Base-by-base conservation (phyloP, 1,140 invertebrate genomes). In the Colletes gigas region DNA sequence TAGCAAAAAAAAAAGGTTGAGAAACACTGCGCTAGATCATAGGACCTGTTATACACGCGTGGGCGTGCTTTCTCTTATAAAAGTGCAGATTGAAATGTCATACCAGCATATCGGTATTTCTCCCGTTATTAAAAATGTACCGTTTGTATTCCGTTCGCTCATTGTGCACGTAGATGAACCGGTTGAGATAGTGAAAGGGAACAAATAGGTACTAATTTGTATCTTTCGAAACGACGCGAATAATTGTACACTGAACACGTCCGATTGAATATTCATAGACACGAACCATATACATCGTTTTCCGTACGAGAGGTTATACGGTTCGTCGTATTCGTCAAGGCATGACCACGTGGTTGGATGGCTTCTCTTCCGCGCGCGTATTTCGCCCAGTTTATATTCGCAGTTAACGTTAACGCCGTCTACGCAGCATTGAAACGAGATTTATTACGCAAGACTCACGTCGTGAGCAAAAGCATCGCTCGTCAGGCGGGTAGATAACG, bases 31-130 rank as follows among this genome's bases (percentile, higher is more conserved):
- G 44, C 65, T 72, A 66, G 68, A 85, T 79, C 62, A 39, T 63
- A 81, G 83, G 65, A 84, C 71, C 65, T 79, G 78, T 68, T 70
- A 59, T 67, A n/a, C 65, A 54, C 21, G 81, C 81, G 83, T 82
- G 67, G 73, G 74, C 55, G 83, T 60, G 65, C 69, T 82, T 62
- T 85, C 67, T 82, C 60, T 67, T 54, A 54, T 69, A 70, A 78
- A 81, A 71, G 65, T 63, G 39, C 19, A 59, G 62, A 85, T 78
- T 82, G 83, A 85, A 85, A 85, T 85, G 83, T 78, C 74, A 85
- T 72, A 71, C 69, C 19, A 30, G 54, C 54, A 54, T n/a, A n/a
- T 15, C 78, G 65, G 65, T 78, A 73, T 85, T 85, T 85, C 74
- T 57, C 65, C n/a, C 47, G 54, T 80, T 81, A 72, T 65, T 73